Base-by-base conservation (phyloP, 2,797 vertebrate species). In the Hydrocynus forskahlii region DNA sequence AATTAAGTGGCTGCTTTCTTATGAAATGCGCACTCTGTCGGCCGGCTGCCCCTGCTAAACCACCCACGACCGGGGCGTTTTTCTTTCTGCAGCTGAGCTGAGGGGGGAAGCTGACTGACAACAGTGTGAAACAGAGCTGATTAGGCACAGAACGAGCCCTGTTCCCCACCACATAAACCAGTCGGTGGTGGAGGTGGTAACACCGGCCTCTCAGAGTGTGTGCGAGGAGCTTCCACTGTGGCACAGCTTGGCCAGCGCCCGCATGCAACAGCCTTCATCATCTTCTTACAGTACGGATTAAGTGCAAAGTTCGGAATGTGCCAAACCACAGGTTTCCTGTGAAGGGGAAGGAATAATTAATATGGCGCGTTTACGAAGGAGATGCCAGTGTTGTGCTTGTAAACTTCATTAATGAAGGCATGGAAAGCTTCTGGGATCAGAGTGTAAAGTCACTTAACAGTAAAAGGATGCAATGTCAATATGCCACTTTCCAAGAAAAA, bases 1-100 rank as follows among this genome's bases (percentile, higher is more conserved):
- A 95, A 94, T 95, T 94, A 94, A 95, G 93, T 93, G 93, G 92
- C 92, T 84, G 90, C 90, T 90, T 94, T 94, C 92, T 92, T 91
- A 94, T 94, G 93, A 95, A 94, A 93, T 90, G 89, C 89, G 91
- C 76, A 93, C 92, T 94, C 93, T 94, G 92, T 94, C 85, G 90
- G 92, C 91, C 91, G 91, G 92, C 93, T 94, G 94, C 94, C 93
- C 94, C 92, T 89, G 89, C 89, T 64, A 89, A 93, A 89, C 93
- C 93, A 94, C 93, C 93, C 93, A 93, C 92, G 88, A 92, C 93
- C 92, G 91, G 90, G 23, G 7, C 25, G 90, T 92, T 93, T 94
- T 92, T 89, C 91, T 92, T 92, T 91, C 88, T 82, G 48, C 88
- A 88, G 90, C 91, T 89, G 89, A 84, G 91, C 89, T 92, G 91